Conservation (phyloP, 2,113 vertebrate genomes). For the Opisthocomus hoazin region DNA sequence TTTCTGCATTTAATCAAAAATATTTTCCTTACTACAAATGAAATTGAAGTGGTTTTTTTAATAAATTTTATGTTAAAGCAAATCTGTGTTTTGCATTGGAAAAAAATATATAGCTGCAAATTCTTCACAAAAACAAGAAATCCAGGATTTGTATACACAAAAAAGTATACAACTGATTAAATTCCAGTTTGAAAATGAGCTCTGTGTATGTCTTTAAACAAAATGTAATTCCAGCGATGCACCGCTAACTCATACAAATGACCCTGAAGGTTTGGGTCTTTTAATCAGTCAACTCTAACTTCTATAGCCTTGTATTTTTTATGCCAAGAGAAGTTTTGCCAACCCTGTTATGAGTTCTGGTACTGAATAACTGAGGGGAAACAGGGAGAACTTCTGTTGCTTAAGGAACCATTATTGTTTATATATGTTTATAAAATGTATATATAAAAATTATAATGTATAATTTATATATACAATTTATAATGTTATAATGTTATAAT, state of each 20-base stretch:
- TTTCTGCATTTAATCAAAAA: neutral
- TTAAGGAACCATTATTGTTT: neutral
- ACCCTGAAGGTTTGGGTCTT: neutral
- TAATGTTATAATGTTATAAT: neutral
- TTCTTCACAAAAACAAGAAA: neutral
- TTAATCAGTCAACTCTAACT: neutral
- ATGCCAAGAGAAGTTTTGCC: neutral
- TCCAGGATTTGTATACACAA: neutral
- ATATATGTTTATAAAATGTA: neutral
- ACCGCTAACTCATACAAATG: neutral
- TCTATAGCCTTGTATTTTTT: neutral
- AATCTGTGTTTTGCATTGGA: neutral
- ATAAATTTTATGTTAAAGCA: neutral
- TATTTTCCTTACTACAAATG: neutral
- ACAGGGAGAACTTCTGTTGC: neutral
- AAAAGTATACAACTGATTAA: neutral
- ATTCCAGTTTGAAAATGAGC: neutral
- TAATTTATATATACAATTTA: too few relatives aligned
- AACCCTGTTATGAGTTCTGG: neutral
- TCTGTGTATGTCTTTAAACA: neutral
- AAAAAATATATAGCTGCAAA: neutral
- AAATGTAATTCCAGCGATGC: neutral
- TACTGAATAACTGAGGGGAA: neutral
- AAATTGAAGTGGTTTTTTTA: rapidly evolving
- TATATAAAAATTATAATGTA: too few relatives aligned